Evolutionary conservation across 2,113 vertebrate genomes (phyloP), one percentile per base, ranked within the genome.

Genomic region (Etheostoma spectabile): DNA sequence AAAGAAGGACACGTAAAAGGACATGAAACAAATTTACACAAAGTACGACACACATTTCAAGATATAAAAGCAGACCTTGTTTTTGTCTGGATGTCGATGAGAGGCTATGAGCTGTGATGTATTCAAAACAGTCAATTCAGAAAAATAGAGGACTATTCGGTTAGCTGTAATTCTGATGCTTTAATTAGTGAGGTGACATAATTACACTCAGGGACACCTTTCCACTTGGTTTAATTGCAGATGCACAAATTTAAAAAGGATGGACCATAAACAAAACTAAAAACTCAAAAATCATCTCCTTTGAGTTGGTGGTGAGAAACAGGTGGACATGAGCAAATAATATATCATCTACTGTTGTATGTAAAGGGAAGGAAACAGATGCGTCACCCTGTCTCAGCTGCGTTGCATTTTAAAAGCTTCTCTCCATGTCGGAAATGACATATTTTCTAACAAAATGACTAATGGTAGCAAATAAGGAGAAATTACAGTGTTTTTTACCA

Each of bases 111-210:
- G 80, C 60, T 72, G 24, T 72, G 51, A 64, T 56, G 38, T n/a
- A 42, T 62, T 67, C 35, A 42, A 19, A 74, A 53, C 56, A 8
- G 61, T 66, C 55, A 42, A 63, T 67, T 30, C 8, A 42, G 45
- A 46, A 65, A 45, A 42, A 69, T 45, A 64, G 21, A 49, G 67
- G 88, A 84, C 70, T 70, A 88, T 92, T 91, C 64, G 74, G 79
- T 84, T 86, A 80, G 74, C 74, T 14, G 30, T 62, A 33, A 77
- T 86, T 85, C 72, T 74, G 66, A 80, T 79, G 85, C 77, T 87
- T 75, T 85, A 85, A 90, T 91, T 88, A 88, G 80, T 15, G 71
- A 52, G 64, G 56, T 49, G 78, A 82, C 80, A 79, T 90, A 80
- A 89, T 89, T 71, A 81, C 16, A 30, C 69, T 77, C 49, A 22